These are phyloP conservation scores for Protula sp. DNA, from an alignment of 2,888 invertebrate species.

Conservation along the genomic window DNA sequence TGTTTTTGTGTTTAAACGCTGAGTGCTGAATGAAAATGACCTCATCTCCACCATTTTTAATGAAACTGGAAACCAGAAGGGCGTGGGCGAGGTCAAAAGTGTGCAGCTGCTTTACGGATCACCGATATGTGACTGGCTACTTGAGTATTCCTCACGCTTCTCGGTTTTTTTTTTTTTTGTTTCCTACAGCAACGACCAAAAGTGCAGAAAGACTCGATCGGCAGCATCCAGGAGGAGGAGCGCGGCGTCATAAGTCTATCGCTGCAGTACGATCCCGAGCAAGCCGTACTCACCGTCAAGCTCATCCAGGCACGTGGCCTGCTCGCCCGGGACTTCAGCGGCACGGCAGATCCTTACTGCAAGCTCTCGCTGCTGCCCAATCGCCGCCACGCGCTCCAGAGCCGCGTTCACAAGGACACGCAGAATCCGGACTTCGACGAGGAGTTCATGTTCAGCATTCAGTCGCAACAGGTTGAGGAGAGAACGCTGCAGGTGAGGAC, in stretches of 20 bases:
- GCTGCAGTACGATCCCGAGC: slow-evolving; percentile 62
- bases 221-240: slow-evolving; percentile 54
- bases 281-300: slow-evolving; percentile 63
- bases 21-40: too few relatives aligned
- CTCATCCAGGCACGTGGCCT: slow-evolving; percentile 63
- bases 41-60: too few relatives aligned
- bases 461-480: neutral
- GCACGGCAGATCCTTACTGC: slow-evolving; percentile 61
- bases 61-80: too few relatives aligned
- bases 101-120: too few relatives aligned
- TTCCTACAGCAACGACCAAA: too few relatives aligned
- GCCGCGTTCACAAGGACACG: slow-evolving; percentile 62
- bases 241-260: slow-evolving; percentile 64
- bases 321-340: slow-evolving; percentile 39
- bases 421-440: slow-evolving; percentile 67
- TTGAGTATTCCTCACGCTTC: too few relatives aligned
- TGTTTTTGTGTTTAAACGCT: too few relatives aligned
- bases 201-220: neutral
- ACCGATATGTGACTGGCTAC: too few relatives aligned
- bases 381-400: slow-evolving; percentile 22
- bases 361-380: slow-evolving; percentile 91
- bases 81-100: too few relatives aligned
- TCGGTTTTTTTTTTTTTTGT: too few relatives aligned
- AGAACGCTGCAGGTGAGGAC: slow-evolving; percentile 60
- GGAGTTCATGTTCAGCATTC: slow-evolving; percentile 64